These are phyloP conservation scores for Thunnus albacares DNA, from an alignment of 2,797 vertebrate genomes.

Conservation along the genomic window DNA sequence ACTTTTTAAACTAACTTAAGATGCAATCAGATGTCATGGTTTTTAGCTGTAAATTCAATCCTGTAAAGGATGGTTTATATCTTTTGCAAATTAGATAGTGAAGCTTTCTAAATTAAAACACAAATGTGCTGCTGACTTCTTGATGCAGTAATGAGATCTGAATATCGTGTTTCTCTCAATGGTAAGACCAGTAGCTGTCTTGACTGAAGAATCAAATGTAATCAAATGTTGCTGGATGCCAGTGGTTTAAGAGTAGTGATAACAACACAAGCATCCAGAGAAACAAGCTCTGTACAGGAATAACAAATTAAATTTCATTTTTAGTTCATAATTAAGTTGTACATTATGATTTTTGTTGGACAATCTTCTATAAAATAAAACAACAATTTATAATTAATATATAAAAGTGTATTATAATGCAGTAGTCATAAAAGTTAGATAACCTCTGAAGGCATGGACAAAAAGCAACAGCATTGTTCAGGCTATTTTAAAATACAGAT, in stretches of 20 bases:
- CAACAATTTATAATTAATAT: background rate
- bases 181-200: background rate
- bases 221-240: background rate
- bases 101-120: background rate
- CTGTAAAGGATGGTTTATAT: background rate
- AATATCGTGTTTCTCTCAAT: slow-evolving; percentile 4
- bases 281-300: background rate
- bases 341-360: background rate
- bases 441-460: too few species aligned
- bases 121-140: background rate
- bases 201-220: slow-evolving; percentile 6
- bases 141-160: background rate
- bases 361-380: background rate
- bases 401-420: background rate
- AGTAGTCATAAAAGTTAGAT: too few species aligned
- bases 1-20: background rate
- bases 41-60: background rate
- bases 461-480: too few species aligned
- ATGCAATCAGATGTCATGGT: background rate
- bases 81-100: background rate
- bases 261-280: background rate
- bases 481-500: too few species aligned
- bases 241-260: background rate
- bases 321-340: background rate
- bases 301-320: background rate